Evolutionary conservation across 2,888 invertebrate genomes (phyloP).

Genomic region (Eurois occulta): DNA sequence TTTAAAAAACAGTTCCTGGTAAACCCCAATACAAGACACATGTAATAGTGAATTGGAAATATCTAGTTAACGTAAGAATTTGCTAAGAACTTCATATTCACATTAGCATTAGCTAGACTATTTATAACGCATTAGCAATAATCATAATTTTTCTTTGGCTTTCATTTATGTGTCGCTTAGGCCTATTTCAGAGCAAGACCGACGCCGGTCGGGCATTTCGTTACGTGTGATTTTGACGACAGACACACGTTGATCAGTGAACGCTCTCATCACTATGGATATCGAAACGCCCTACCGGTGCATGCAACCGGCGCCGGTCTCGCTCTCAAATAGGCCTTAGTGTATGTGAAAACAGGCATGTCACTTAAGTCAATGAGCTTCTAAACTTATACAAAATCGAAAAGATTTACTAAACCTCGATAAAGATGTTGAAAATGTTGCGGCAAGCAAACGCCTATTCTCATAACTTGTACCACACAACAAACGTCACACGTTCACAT

Average conservation of each 20-base stretch:
- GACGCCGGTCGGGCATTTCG: not conserved
- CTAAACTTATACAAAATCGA: not conserved
- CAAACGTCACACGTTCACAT: slow-evolving; percentile 41
- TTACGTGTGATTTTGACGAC: not conserved
- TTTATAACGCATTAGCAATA: not conserved
- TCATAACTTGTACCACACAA: slow-evolving; percentile 14
- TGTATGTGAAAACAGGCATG: not conserved
- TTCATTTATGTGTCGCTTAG: not conserved
- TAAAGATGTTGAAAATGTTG: not conserved
- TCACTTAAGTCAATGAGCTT: not conserved
- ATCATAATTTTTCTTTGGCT: not conserved
- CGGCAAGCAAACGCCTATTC: not conserved
- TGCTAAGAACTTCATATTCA: not conserved
- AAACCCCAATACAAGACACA: not conserved
- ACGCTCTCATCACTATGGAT: not conserved
- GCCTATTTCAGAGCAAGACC: not conserved
- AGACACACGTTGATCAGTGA: not conserved
- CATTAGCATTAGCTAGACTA: no score
- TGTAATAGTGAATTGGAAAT: not conserved
- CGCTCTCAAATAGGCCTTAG: not conserved
- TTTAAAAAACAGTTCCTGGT: not conserved
- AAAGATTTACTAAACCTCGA: not conserved
- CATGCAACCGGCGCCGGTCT: not conserved
- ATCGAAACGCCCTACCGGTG: not conserved
- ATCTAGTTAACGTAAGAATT: not conserved